Conservation (phyloP, 2,888 invertebrate species). For the Ophioninae sp. region DNA sequence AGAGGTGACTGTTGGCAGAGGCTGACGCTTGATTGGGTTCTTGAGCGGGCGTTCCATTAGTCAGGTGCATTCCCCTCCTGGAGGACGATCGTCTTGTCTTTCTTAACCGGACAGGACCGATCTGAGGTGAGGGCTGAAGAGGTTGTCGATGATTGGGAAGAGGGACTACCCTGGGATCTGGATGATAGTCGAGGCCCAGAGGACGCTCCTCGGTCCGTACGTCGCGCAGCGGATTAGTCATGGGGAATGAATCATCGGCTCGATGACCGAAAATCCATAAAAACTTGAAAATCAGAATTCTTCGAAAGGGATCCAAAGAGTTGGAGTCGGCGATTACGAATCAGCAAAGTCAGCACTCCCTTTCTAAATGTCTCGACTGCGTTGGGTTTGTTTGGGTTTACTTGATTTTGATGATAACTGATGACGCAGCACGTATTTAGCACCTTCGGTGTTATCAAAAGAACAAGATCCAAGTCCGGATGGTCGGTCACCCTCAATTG, state of each 20-base stretch:
- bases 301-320: too few relatives aligned
- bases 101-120: slow-evolving; percentile 69
- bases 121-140: slow-evolving; percentile 66
- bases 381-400: too few relatives aligned
- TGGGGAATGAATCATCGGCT: slow-evolving; percentile 71
- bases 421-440: slow-evolving; percentile 41
- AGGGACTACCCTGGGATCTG: slow-evolving; percentile 72
- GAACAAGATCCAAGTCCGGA: slow-evolving; percentile 3
- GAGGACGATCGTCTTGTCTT: slow-evolving; percentile 75
- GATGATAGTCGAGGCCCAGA: slow-evolving; percentile 75
- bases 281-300: neutral
- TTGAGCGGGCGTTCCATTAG: slow-evolving; percentile 88
- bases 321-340: too few relatives aligned
- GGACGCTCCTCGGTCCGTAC: slow-evolving; percentile 78
- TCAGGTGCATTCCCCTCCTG: slow-evolving; percentile 87
- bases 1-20: slow-evolving; percentile 77
- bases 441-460: slow-evolving; percentile 26
- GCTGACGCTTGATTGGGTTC: slow-evolving; percentile 62
- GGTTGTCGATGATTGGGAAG: slow-evolving; percentile 70
- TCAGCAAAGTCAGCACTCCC: too few relatives aligned
- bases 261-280: slow-evolving; percentile 9
- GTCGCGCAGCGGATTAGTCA: slow-evolving; percentile 80
- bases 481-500: neutral
- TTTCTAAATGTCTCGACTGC: too few relatives aligned
- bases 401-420: neutral